Conservation (phyloP, 2,888 invertebrate species). For the Ophion obscuratus region DNA sequence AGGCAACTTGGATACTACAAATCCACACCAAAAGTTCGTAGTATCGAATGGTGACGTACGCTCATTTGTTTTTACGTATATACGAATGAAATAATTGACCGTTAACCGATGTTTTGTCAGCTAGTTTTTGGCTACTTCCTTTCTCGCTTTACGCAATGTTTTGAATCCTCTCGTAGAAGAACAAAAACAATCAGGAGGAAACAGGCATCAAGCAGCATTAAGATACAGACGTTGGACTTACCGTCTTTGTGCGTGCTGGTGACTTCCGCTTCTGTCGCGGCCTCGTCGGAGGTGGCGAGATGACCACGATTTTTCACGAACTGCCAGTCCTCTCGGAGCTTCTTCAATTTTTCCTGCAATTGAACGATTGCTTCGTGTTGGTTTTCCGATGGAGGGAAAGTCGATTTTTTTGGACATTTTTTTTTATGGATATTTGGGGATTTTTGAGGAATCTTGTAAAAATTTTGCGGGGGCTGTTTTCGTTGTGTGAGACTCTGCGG, state of each 20-base stretch:
- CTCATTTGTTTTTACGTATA: no score
- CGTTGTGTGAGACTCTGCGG: no score
- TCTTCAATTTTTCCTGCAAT: conserved; percentile 85
- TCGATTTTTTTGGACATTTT: no score
- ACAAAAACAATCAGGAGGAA: neutral
- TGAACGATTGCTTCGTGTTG: neutral
- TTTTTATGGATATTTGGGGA: no score
- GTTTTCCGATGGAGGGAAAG: neutral
- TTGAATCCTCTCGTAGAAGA: neutral
- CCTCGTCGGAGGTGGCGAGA: conserved; percentile 53
- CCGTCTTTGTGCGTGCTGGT: conserved; percentile 70
- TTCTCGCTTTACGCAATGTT: no score
- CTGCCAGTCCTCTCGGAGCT: conserved; percentile 86
- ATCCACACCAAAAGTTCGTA: no score
- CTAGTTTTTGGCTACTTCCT: no score
- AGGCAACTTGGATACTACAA: conserved; percentile 59
- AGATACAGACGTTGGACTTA: conserved; percentile 65
- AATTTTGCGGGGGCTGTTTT: no score
- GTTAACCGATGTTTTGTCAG: no score
- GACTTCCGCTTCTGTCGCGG: conserved; percentile 56
- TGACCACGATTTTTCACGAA: conserved; percentile 82
- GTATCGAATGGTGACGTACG: no score
- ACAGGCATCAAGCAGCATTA: neutral
- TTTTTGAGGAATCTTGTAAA: no score
- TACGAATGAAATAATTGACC: no score